phyloP scores from a whole-genome alignment of 2,797 vertebrate genomes.

The Thaleichthys pacificus region DNA sequence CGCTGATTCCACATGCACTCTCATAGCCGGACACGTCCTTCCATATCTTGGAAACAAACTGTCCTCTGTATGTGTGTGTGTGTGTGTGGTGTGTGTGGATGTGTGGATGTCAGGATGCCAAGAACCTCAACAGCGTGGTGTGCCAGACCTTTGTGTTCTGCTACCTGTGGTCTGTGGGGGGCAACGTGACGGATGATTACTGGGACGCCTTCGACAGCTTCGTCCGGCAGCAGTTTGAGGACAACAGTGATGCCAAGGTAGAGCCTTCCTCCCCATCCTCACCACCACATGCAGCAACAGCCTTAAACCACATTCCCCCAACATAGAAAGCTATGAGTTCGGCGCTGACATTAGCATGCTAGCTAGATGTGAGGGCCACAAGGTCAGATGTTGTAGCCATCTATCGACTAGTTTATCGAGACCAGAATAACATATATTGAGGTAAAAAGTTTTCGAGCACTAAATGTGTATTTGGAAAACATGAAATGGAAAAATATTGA shows the following conservation, averaged over 20 bases:
- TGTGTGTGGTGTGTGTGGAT: constrained; percentile 10
- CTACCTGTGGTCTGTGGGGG: constrained; percentile 81
- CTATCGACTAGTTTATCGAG: too few species aligned
- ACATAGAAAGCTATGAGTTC: too few species aligned
- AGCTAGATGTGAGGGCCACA: too few species aligned
- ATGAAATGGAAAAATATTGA: too few species aligned
- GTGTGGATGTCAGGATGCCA: constrained; percentile 66
- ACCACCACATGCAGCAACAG: neutral
- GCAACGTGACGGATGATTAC: constrained; percentile 76
- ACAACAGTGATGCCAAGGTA: constrained; percentile 74
- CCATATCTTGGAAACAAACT: too few species aligned
- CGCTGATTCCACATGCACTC: too few species aligned
- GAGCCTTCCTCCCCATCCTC: neutral
- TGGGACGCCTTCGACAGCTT: constrained; percentile 82
- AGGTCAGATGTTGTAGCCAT: neutral
- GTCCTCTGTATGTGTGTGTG: too few species aligned
- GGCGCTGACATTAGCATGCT: too few species aligned
- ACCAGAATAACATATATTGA: too few species aligned
- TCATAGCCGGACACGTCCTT: too few species aligned
- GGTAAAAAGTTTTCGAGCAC: too few species aligned
- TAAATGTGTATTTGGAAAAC: too few species aligned
- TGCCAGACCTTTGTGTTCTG: constrained; percentile 85
- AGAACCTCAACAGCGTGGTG: constrained; percentile 68
- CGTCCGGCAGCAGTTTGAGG: constrained; percentile 79
- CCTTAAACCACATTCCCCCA: neutral